Evolutionary conservation across 2,113 vertebrate genomes (phyloP), one percentile per base, ranked within the genome.

Genomic region (Ageneiosus marmoratus): DNA sequence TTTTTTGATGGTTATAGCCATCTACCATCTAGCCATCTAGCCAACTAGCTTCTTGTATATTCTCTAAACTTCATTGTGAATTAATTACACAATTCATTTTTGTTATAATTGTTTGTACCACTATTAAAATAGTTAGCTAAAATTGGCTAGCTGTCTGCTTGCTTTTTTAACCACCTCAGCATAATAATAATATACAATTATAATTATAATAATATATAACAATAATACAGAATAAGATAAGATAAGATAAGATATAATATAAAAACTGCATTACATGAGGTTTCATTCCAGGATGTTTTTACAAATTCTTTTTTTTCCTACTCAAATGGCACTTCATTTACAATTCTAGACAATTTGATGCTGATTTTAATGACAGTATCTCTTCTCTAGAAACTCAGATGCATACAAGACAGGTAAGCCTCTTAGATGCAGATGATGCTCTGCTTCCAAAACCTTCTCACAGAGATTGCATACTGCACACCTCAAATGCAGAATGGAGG

Each of bases 401-500:
- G 62, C 11, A 2, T 62, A 62, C 29, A 60, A 13, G 62, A 65
- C 15, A 34, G 29, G n/a, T 20, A 65, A 34, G 29, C 1, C 62
- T 34, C 62, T 65, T 22, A n/a, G n/a, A n/a, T n/a, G n/a, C n/a
- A n/a, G n/a, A n/a, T n/a, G n/a, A n/a, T n/a, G n/a, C n/a, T 27
- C 22, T 41, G 34, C 34, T 69, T 10, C 62, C 20, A 24, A 72
- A 48, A 1, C 24, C 44, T 48, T 48, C 24, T 48, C 24, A 46
- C 6, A 27, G 44, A 73, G 44, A 48, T 44, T 73, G 44, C 67
- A 63, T 60, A 67, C 18, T 70, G 29, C 50, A 82, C 86, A 83
- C 89, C 87, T 87, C 81, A 87, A 85, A 89, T n/a, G 82, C 88
- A 91, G 90, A 91, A 88, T 81, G 27, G 60, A 55, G 82, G 86